Conservation (phyloP, 2,888 invertebrate species). For the Odontocerum albicorne region DNA sequence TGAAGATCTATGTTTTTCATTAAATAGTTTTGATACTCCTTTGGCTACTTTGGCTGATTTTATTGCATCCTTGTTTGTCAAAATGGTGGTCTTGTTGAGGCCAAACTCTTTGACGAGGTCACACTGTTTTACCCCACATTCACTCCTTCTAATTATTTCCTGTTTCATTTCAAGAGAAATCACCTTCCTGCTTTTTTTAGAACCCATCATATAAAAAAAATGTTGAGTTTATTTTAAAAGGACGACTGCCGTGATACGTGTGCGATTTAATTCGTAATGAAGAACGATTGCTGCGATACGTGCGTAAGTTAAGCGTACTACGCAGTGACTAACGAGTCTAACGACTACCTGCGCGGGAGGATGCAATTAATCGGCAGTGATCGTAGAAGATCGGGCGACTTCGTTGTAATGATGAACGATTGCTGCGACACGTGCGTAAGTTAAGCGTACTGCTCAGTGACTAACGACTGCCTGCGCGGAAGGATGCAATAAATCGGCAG, state of each 20-base stretch:
- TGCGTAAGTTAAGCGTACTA: no score
- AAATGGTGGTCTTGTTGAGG: conserved; percentile 29
- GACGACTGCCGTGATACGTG: background rate
- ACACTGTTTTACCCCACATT: conserved; percentile 21
- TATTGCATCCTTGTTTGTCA: conserved; percentile 26
- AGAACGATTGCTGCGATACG: no score
- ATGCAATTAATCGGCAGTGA: no score
- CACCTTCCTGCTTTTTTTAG: conserved; percentile 30
- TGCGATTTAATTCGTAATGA: no score
- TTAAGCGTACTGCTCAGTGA: no score
- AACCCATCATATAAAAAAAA: conserved; percentile 14
- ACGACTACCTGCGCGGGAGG: no score
- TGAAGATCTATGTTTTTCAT: conserved; percentile 31
- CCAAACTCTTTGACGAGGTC: conserved; percentile 31
- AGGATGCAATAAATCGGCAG: no score
- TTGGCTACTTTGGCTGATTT: conserved; percentile 28
- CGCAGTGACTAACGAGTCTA: no score
- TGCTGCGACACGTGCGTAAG: no score
- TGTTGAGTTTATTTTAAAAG: conserved; percentile 2
- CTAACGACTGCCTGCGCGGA: no score
- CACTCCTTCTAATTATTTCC: conserved; percentile 22
- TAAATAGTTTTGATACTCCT: conserved; percentile 24
- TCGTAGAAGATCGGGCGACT: no score
- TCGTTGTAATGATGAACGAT: no score
- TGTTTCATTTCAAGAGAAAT: conserved; percentile 30